These are phyloP conservation scores for Eubucco bourcierii DNA, from an alignment of 2,113 vertebrate genomes.

Conservation along the genomic window DNA sequence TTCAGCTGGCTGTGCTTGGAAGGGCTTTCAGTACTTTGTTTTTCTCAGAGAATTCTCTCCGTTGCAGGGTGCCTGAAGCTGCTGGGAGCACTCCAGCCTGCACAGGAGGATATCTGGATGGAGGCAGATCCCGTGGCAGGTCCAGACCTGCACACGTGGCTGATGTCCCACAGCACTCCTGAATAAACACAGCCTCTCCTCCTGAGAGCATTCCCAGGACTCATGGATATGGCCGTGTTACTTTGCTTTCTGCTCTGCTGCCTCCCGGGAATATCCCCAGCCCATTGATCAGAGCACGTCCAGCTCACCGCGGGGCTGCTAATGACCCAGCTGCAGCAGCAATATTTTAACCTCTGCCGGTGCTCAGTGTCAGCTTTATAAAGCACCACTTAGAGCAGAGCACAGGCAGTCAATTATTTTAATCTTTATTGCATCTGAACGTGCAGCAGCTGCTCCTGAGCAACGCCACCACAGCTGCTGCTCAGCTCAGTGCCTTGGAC, in stretches of 20 bases:
- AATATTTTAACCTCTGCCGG: neutral
- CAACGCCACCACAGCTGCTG: neutral
- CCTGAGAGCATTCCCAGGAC: neutral
- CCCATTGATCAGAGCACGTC: neutral
- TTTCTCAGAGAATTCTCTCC: neutral
- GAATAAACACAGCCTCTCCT: neutral
- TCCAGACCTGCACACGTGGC: neutral
- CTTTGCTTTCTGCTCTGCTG: neutral
- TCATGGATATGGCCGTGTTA: neutral
- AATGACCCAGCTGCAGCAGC: neutral
- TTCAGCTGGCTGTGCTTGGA: conserved; percentile 11
- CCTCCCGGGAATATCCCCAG: neutral
- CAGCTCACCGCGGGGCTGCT: conserved; percentile 5
- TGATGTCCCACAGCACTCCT: neutral
- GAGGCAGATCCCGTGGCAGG: neutral
- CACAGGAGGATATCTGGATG: neutral
- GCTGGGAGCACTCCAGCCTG: neutral
- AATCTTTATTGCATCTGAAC: conserved; percentile 7
- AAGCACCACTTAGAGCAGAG: conserved; percentile 40
- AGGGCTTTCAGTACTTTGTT: neutral
- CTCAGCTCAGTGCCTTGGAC: neutral
- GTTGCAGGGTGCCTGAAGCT: neutral
- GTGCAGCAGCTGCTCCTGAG: neutral
- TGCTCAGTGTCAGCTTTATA: neutral
- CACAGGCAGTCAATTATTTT: conserved; percentile 14